phyloP scores from a whole-genome alignment of 2,113 vertebrate species.

The Triplophysa rosa region DNA sequence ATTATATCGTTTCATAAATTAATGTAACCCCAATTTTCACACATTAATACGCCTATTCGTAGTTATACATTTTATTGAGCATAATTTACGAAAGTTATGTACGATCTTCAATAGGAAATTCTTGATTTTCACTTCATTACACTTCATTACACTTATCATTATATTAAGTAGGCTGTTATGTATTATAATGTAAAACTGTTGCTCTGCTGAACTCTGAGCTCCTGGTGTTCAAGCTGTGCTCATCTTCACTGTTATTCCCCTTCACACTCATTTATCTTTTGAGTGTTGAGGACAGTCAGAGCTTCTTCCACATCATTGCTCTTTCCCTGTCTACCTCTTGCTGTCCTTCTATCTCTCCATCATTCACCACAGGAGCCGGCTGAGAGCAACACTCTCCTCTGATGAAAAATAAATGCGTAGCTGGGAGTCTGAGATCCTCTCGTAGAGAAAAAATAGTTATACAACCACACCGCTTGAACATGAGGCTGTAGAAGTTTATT shows the following conservation, averaged over 20 bases:
- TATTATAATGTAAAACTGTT: no score
- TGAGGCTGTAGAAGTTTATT: neutral
- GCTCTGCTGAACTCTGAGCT: neutral
- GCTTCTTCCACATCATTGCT: slow-evolving; percentile 40
- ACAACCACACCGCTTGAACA: neutral
- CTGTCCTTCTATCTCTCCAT: neutral
- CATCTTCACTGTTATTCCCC: slow-evolving; percentile 22
- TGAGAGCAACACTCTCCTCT: slow-evolving; percentile 16
- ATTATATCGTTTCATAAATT: neutral
- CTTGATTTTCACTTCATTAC: no score
- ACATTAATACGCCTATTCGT: neutral
- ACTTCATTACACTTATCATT: no score
- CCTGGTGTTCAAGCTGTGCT: neutral
- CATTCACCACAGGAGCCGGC: neutral
- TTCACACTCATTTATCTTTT: slow-evolving; percentile 24
- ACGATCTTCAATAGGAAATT: no score
- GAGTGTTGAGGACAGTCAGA: neutral
- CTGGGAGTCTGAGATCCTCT: slow-evolving; percentile 33
- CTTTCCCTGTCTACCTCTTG: slow-evolving; percentile 18
- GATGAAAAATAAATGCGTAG: slow-evolving; percentile 49
- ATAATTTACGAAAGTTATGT: no score
- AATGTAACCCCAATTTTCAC: neutral
- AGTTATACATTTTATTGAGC: neutral
- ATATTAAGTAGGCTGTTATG: no score
- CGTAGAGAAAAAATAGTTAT: slow-evolving; percentile 30